Evolutionary conservation across 2,113 vertebrate species (phyloP), one percentile per base, ranked within the genome.

Genomic region (Pandion haliaetus): DNA sequence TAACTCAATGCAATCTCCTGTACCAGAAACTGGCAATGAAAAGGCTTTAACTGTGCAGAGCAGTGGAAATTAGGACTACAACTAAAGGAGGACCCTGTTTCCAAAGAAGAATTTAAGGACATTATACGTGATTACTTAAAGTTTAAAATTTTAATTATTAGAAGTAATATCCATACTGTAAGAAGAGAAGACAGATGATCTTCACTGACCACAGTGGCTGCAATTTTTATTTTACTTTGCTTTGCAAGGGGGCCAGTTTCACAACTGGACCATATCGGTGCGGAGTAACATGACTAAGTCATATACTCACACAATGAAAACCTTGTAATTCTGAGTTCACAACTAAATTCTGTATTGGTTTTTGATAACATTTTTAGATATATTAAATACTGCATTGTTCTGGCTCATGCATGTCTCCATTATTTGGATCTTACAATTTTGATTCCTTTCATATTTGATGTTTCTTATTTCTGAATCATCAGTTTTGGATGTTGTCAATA

Each of bases 401-500:
- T 92, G 36, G 61, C 24, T 73, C 10, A 5, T 34, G 57, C 40
- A 44, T 11, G 24, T 50, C 58, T 84, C 32, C 14, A 14, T 95
- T 81, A 87, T 83, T 95, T 96, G 85, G 9, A 50, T 88, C 28
- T 94, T 84, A 94, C 8, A 50, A 34, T 86, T 82, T 83, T 42
- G 67, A 87, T 92, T 52, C 36, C 15, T 84, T 95, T 84, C 14
- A 3, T 9, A 42, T 81, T 93, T 77, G 31, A 55, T 95, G 9
- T 85, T n/a, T 81, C 55, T 49, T 91, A 71, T 84, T 65, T 92
- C 88, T 93, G 65, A 97, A 88, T 58, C 29, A 44, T 58, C 40
- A 81, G 25, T 45, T 87, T 93, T 83, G 8, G 17, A 83, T 42
- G 83, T 59, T 96, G 83, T 57, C 91, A 92, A 93, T 95, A 95